These are phyloP conservation scores for Catharus ustulatus DNA, from an alignment of 2,797 vertebrate genomes.

Conservation along the genomic window DNA sequence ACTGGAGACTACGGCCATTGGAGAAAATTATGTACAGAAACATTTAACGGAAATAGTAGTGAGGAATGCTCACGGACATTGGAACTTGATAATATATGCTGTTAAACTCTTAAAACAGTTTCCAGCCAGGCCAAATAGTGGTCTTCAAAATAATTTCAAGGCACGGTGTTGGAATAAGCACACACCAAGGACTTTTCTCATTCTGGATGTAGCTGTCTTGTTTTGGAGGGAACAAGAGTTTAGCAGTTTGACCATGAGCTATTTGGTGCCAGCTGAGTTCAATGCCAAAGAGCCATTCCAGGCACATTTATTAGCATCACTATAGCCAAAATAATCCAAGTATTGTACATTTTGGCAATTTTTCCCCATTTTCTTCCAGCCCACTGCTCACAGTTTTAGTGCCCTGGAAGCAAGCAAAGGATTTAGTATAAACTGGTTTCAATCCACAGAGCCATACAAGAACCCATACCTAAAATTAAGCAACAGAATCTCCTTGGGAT, in stretches of 20 bases:
- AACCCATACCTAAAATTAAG: background rate
- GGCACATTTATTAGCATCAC: background rate
- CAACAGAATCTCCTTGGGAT: background rate
- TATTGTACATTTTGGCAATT: background rate
- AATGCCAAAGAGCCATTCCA: background rate
- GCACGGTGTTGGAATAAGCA: background rate
- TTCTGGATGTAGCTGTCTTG: background rate
- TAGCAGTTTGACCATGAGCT: background rate
- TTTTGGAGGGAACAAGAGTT: background rate
- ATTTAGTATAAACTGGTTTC: background rate
- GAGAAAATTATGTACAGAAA: background rate
- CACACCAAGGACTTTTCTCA: background rate
- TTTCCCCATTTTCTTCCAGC: background rate
- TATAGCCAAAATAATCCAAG: conserved; percentile 32
- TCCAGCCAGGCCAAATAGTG: background rate
- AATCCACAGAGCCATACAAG: background rate
- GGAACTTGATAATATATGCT: background rate
- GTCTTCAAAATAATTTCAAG: background rate
- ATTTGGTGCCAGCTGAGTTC: background rate
- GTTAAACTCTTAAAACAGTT: background rate
- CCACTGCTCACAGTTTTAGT: background rate
- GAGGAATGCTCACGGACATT: background rate
- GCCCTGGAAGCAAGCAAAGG: background rate
- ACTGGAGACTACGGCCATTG: background rate
- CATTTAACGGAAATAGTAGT: background rate